phyloP scores from a whole-genome alignment of 2,113 vertebrate genomes.

The Pseudopipra pipra region DNA sequence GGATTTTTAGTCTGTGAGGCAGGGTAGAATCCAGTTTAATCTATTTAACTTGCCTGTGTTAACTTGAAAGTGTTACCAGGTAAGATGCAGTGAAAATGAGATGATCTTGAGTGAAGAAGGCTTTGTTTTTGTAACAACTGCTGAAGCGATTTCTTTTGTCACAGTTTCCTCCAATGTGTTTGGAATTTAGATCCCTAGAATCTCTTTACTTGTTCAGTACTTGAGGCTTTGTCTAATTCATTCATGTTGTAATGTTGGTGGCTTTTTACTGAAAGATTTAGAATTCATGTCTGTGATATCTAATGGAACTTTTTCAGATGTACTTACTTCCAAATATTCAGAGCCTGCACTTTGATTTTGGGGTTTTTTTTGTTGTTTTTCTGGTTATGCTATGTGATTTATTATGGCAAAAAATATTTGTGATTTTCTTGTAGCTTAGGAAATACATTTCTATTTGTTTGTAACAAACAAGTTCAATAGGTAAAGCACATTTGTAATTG shows the following conservation, averaged over 20 bases:
- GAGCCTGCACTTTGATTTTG: neutral
- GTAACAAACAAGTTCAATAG: neutral
- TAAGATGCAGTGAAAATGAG: neutral
- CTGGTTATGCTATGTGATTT: neutral
- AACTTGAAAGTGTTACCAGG: neutral
- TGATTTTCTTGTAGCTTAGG: neutral
- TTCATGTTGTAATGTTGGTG: neutral
- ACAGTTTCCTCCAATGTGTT: neutral
- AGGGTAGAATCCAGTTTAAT: neutral
- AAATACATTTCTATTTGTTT: neutral
- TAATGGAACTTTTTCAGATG: neutral
- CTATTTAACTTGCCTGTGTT: neutral
- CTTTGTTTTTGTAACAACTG: neutral
- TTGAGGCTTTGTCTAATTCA: neutral
- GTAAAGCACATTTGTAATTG: neutral
- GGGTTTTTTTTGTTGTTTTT: neutral
- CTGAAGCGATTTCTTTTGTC: neutral
- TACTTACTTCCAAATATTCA: neutral
- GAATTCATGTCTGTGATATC: neutral
- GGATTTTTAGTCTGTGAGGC: neutral
- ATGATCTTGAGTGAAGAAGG: neutral
- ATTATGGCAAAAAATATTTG: neutral
- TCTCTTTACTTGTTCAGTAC: neutral
- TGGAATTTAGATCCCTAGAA: neutral
- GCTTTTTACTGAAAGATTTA: neutral